Conservation (phyloP, 1,140 invertebrate species). For the Scaptomyza hsui region DNA sequence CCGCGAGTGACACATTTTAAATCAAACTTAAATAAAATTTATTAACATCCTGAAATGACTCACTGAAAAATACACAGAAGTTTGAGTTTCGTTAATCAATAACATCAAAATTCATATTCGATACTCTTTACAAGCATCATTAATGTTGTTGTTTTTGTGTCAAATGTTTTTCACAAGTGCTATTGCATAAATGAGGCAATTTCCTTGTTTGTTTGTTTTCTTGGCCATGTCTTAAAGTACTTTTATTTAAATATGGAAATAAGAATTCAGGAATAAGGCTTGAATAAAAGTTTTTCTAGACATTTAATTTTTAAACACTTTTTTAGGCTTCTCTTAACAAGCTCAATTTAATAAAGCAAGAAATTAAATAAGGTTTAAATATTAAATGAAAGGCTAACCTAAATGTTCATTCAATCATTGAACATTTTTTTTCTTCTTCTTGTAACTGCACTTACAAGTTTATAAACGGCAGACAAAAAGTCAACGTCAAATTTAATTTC, state of each 20-base stretch:
- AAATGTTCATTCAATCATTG: slow-evolving; percentile 38
- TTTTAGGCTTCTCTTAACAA: background rate
- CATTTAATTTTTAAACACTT: no score
- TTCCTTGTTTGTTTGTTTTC: background rate
- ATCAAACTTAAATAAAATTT: slow-evolving; percentile 22
- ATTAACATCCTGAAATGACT: background rate
- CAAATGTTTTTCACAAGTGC: background rate
- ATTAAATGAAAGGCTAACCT: slow-evolving; percentile 33
- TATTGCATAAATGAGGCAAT: background rate
- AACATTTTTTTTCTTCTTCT: slow-evolving; percentile 1
- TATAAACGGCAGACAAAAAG: slow-evolving; percentile 42
- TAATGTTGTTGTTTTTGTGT: background rate
- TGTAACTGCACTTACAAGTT: background rate
- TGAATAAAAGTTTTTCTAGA: no score
- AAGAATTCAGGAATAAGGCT: background rate
- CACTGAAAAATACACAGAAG: background rate
- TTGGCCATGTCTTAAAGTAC: no score
- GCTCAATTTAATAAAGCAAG: no score
- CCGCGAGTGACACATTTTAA: slow-evolving; percentile 8
- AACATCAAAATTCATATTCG: slow-evolving; percentile 4
- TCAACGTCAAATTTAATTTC: slow-evolving; percentile 60
- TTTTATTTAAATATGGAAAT: background rate
- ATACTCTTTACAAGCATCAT: background rate
- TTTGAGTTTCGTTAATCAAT: background rate
- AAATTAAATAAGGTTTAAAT: background rate